Conservation (phyloP, 1,140 invertebrate genomes). For the Ephestia elutella region DNA sequence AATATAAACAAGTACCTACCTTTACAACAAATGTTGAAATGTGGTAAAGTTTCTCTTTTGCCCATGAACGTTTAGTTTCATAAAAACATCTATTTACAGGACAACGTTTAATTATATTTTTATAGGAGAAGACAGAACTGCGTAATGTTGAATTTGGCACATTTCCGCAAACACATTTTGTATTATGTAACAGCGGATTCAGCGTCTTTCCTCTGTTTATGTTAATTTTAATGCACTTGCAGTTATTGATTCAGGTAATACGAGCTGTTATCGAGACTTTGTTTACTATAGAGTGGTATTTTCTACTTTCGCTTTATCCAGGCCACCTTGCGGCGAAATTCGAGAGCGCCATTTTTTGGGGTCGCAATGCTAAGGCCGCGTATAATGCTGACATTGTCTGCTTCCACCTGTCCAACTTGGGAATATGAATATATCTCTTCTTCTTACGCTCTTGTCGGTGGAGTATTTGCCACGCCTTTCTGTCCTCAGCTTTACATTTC, state of each 20-base stretch:
- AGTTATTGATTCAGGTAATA: conserved; percentile 40
- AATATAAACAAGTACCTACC: too few species aligned
- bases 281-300: conserved; percentile 29
- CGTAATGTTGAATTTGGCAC: conserved; percentile 3
- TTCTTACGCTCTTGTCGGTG: too few species aligned
- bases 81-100: too few species aligned
- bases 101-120: too few species aligned
- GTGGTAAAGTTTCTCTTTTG: too few species aligned
- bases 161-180: conserved; percentile 16
- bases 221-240: conserved; percentile 18
- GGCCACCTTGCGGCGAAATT: conserved; percentile 25
- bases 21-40: too few species aligned
- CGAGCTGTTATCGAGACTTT: conserved; percentile 37
- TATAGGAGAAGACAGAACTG: too few species aligned
- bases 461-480: too few species aligned
- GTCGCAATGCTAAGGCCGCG: not conserved
- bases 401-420: too few species aligned
- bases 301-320: conserved; percentile 9
- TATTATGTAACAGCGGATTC: conserved; percentile 26
- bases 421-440: too few species aligned
- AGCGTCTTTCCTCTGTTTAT: conserved; percentile 23
- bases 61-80: too few species aligned
- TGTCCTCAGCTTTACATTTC: too few species aligned
- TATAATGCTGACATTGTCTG: conserved; percentile 6
- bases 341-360: conserved; percentile 25